Evolutionary conservation across 2,797 vertebrate species (phyloP).

Genomic region (Loriculus beryllinus): DNA sequence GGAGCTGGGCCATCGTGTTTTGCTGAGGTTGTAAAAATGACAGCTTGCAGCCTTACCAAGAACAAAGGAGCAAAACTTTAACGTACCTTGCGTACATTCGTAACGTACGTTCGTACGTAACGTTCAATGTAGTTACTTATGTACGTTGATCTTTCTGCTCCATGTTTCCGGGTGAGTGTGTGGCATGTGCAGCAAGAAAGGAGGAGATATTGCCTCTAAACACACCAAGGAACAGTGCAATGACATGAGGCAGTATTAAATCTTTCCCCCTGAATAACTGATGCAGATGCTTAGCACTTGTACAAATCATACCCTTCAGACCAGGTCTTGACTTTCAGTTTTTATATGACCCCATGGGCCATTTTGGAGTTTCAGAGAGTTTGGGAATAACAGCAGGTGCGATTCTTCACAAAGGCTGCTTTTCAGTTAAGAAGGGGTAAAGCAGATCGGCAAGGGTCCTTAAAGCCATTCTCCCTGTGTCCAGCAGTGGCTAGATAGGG

Average conservation of each 20-base stretch:
- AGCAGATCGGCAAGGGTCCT: neutral
- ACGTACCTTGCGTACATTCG: neutral
- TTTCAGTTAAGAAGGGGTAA: neutral
- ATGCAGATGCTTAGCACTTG: neutral
- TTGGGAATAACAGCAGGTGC: neutral
- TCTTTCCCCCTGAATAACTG: neutral
- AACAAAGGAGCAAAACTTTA: neutral
- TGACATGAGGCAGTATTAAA: neutral
- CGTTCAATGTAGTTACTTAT: neutral
- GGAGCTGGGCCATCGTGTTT: neutral
- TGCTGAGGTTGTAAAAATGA: neutral
- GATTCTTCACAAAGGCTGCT: neutral
- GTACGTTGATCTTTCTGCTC: neutral
- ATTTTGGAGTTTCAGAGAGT: neutral
- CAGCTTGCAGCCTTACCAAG: neutral
- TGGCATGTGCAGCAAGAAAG: neutral
- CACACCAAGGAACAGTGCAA: accelerated
- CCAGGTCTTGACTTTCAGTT: neutral
- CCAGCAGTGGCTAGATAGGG: neutral
- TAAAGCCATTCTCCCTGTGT: neutral
- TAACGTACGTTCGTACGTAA: no score
- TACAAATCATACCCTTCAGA: neutral
- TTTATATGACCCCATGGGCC: neutral
- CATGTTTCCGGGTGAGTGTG: neutral
- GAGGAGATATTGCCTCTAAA: neutral